phyloP scores from a whole-genome alignment of 2,113 vertebrate species.

The Synodontis membranacea region DNA sequence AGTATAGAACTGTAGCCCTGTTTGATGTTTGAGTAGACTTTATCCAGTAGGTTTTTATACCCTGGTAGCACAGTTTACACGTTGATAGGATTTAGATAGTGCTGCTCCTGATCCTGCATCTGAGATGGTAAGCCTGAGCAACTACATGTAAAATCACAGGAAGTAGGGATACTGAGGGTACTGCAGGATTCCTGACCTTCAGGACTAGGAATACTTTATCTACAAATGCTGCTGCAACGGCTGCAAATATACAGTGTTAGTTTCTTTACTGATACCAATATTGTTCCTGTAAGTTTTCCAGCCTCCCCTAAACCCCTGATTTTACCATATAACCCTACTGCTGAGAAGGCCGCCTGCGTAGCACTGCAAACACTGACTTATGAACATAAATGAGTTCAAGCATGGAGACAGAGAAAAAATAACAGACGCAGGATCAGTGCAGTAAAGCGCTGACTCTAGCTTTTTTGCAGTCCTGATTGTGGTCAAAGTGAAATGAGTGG shows the following conservation, averaged over 20 bases:
- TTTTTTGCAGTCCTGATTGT: not conserved
- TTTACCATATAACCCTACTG: not conserved
- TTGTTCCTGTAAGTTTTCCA: not conserved
- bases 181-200: not conserved
- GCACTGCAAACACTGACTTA: not conserved
- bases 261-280: not conserved
- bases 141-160: not conserved
- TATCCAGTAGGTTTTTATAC: too few species aligned
- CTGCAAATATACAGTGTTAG: too few species aligned
- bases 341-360: not conserved
- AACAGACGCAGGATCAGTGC: not conserved
- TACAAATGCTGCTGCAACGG: too few species aligned
- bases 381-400: not conserved
- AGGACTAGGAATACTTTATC: not conserved
- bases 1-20: too few species aligned
- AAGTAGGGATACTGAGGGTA: not conserved
- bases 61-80: too few species aligned
- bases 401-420: not conserved
- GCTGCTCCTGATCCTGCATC: too few species aligned
- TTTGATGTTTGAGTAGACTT: too few species aligned
- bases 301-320: not conserved
- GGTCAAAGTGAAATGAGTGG: not conserved
- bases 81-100: too few species aligned
- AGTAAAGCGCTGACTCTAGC: not conserved
- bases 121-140: not conserved